A percentile compares a stretch with the other conserved stretches of the same genome.
Evolutionary conservation across 2,888 invertebrate species (phyloP).

Genomic region (Stenolophus ochropezus): DNA sequence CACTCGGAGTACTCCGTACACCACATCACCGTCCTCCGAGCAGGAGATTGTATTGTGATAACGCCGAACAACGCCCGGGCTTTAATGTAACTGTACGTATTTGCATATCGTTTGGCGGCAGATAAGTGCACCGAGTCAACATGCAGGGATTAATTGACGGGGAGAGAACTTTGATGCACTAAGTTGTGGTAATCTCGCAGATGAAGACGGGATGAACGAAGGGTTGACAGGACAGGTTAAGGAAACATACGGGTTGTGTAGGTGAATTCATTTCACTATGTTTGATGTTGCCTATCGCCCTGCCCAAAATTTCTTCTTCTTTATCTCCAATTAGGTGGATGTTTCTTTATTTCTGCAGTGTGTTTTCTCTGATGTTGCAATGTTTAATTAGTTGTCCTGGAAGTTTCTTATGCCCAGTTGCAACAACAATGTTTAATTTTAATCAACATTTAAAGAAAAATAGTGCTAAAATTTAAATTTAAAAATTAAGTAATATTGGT

Average conservation of each 20-base stretch:
- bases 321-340: too few species aligned
- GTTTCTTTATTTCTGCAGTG: too few species aligned
- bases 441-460: too few species aligned
- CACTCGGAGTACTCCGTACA: not conserved
- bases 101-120: conserved; percentile 56
- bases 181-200: not conserved
- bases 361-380: too few species aligned
- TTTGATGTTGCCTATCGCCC: too few species aligned
- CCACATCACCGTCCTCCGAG: not conserved
- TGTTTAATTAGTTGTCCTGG: too few species aligned
- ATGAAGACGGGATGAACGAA: not conserved
- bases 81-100: conserved; percentile 46
- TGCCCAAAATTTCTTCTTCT: too few species aligned
- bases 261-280: too few species aligned
- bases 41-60: conserved; percentile 54
- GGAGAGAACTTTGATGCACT: not conserved
- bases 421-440: too few species aligned
- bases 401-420: too few species aligned
- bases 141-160: conserved; percentile 7
- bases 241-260: not conserved
- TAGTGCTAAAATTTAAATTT: too few species aligned
- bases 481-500: too few species aligned
- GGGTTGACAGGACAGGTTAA: not conserved
- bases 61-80: conserved; percentile 28
- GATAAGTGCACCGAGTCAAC: conserved; percentile 25